These are phyloP conservation scores for Parauchenoglanis ngamensis DNA, from an alignment of 2,797 vertebrate genomes.

Conservation along the genomic window DNA sequence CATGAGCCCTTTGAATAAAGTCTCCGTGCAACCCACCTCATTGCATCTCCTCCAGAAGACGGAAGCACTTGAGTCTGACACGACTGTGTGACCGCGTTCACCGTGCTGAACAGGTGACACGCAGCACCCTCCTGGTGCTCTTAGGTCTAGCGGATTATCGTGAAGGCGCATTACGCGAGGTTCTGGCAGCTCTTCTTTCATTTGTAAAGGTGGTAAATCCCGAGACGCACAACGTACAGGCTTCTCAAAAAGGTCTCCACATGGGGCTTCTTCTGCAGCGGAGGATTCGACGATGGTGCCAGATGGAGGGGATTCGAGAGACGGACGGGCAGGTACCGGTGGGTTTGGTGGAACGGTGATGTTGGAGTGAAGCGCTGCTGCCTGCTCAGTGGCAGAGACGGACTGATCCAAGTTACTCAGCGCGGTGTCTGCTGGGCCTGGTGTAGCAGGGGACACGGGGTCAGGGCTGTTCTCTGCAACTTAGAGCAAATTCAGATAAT, in stretches of 20 bases:
- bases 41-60: slow-evolving; percentile 75
- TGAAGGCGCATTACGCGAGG: background rate
- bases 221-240: background rate
- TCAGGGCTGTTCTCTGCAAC: slow-evolving; percentile 35
- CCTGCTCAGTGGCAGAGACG: background rate
- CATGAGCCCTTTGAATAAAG: slow-evolving; percentile 67
- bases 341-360: background rate
- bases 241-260: background rate
- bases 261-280: background rate
- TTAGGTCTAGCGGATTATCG: background rate
- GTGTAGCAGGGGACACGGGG: background rate
- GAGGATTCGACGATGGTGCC: background rate
- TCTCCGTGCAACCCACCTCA: slow-evolving; percentile 64
- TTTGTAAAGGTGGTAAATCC: background rate
- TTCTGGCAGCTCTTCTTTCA: too few species aligned
- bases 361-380: background rate
- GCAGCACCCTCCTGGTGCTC: background rate
- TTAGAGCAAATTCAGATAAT: background rate
- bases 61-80: slow-evolving; percentile 30
- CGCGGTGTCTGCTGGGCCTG: background rate
- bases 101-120: rapidly evolving
- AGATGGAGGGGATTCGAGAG: background rate
- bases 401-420: background rate
- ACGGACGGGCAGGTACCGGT: background rate
- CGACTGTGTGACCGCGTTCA: rapidly evolving